These are phyloP conservation scores for Xerus rutilus DNA, from an alignment of 2,797 vertebrate genomes.

Conservation along the genomic window DNA sequence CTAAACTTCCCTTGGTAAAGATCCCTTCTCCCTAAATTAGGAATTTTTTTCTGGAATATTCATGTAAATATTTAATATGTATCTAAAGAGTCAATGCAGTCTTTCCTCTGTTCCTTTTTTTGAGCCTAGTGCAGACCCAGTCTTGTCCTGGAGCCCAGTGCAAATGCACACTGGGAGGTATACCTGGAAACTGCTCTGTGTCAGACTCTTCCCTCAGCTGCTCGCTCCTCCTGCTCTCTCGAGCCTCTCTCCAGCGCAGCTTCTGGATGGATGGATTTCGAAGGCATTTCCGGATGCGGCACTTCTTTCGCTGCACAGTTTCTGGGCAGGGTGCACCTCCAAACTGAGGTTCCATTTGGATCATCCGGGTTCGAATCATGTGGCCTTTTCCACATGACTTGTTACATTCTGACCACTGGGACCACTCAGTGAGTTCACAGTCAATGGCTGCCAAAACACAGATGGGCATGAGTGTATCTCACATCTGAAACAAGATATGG, in stretches of 20 bases:
- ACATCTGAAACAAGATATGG: neutral
- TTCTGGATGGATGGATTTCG: slow-evolving; percentile 93
- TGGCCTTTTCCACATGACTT: slow-evolving; percentile 99
- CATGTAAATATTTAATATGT: neutral
- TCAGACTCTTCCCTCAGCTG: slow-evolving; percentile 90
- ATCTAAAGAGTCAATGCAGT: neutral
- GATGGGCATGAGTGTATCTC: slow-evolving; percentile 26
- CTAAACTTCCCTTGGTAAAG: neutral
- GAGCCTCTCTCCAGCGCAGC: slow-evolving; percentile 94
- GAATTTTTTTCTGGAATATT: neutral
- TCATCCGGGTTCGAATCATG: slow-evolving; percentile 94
- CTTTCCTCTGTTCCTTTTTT: neutral
- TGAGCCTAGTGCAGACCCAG: neutral
- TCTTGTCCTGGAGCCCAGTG: neutral
- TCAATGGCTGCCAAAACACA: slow-evolving; percentile 91
- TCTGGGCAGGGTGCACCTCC: slow-evolving; percentile 95
- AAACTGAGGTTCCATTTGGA: slow-evolving; percentile 97
- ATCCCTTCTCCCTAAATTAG: neutral
- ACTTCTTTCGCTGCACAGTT: slow-evolving; percentile 96
- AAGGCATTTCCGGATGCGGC: slow-evolving; percentile 95
- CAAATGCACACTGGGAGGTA: neutral
- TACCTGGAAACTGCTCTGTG: slow-evolving; percentile 94
- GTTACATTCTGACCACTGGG: slow-evolving; percentile 98
- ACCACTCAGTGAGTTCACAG: slow-evolving; percentile 96
- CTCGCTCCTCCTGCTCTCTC: slow-evolving; percentile 95